These are phyloP conservation scores for Cryptomyrus ogoouensis DNA, from an alignment of 2,113 vertebrate genomes.

Conservation along the genomic window DNA sequence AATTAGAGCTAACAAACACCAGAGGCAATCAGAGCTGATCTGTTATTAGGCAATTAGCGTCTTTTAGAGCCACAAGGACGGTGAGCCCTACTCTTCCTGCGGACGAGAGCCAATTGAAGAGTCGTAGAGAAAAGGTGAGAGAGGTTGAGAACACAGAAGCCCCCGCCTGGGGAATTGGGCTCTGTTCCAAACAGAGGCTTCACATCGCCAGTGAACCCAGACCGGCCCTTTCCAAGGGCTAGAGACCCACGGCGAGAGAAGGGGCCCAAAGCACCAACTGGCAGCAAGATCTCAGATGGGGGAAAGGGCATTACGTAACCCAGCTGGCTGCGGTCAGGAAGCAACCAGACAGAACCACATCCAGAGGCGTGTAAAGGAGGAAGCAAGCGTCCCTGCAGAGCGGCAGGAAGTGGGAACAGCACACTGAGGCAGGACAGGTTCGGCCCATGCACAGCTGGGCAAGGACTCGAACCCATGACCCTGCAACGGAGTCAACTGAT, in stretches of 20 bases:
- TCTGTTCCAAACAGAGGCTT: background rate
- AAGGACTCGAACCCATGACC: background rate
- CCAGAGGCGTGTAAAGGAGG: background rate
- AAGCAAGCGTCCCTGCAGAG: background rate
- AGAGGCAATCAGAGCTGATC: constrained; percentile 5
- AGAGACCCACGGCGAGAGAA: background rate
- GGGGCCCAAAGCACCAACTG: background rate
- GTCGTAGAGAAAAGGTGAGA: background rate
- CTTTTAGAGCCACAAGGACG: background rate
- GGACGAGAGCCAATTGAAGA: background rate
- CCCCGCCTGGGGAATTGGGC: background rate
- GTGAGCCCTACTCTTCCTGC: background rate
- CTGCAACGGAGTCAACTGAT: background rate
- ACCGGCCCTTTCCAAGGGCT: background rate
- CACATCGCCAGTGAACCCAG: background rate
- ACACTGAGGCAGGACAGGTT: background rate
- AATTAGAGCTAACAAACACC: constrained; percentile 12
- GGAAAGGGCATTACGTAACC: background rate
- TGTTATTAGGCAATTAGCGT: constrained; percentile 4
- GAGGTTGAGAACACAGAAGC: background rate
- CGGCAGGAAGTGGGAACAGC: background rate
- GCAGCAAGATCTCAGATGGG: background rate
- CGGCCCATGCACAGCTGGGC: background rate
- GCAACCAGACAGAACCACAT: background rate
- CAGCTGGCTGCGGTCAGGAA: background rate